Evolutionary conservation across 2,797 vertebrate species (phyloP), one percentile per base, ranked within the genome.

Genomic region (Centroberyx gerrardi): DNA sequence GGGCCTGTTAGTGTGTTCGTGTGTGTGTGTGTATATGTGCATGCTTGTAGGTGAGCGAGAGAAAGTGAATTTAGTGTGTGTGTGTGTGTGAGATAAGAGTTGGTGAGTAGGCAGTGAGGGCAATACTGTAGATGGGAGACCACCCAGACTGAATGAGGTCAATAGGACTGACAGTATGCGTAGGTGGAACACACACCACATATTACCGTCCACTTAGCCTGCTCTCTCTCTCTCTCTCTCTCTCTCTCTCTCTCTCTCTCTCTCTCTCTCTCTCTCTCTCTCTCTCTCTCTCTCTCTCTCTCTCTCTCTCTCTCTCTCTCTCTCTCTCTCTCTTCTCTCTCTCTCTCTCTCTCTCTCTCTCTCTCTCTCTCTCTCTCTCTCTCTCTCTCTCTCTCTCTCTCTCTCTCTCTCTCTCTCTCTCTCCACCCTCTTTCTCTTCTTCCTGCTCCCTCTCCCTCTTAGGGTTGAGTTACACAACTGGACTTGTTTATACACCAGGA

Each of bases 61-160:
- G 7, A 28, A 29, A 22, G 2, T 15, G 40, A 54, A 28, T 18
- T n/a, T 29, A 3, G n/a, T 58, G 33, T 8, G 17, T 62, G 42
- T 68, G 44, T 48, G 63, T 17, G 61, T 70, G 61, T 22, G 2
- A 56, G 56, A 53, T 62, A 70, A 51, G 40, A 49, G 62, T 74
- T 56, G n/a, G 49, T 22, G 74, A 85, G 83, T 78, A 78, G 87
- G 83, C 76, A 79, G 87, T 31, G 17, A 15, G 58, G 49, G 67
- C 58, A 66, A 64, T 55, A 56, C 74, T 72, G 80, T 44, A 72
- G 70, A 88, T 76, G 68, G 73, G 81, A 85, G 84, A 84, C 70
- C 85, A 88, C 82, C 85, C 83, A 87, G 85, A 88, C 87, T 88
- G 81, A 87, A 87, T 86, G 82, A 85, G 87, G 87, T 87, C 84